These are phyloP conservation scores for Folsomia candida DNA, from an alignment of 2,888 invertebrate species.

Conservation along the genomic window DNA sequence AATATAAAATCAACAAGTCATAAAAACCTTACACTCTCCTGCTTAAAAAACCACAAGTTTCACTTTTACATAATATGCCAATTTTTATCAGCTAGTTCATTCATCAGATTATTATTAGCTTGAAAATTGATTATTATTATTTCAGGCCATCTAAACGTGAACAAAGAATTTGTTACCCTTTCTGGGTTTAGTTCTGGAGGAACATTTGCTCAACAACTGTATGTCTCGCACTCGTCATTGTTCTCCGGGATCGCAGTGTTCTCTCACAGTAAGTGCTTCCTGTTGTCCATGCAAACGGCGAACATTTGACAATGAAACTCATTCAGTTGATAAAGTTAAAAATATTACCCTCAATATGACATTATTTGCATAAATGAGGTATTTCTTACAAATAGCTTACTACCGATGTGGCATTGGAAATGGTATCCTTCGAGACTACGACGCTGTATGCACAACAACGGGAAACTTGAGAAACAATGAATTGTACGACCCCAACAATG, in stretches of 20 bases:
- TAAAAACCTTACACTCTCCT: no score
- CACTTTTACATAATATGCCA: neutral
- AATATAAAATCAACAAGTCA: no score
- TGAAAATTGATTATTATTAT: no score
- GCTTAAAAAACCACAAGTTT: no score
- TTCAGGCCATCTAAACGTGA: slow-evolving; percentile 18
- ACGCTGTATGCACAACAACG: slow-evolving; percentile 36
- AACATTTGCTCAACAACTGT: slow-evolving; percentile 48
- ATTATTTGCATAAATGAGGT: neutral
- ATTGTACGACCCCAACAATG: slow-evolving; percentile 4
- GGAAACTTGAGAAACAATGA: slow-evolving; percentile 1
- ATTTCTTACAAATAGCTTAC: slow-evolving; percentile 38
- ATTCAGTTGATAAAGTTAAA: no score
- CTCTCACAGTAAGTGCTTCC: slow-evolving; percentile 47
- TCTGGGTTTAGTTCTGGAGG: slow-evolving; percentile 49
- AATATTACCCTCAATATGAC: no score
- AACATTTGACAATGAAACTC: no score
- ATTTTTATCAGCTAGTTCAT: no score
- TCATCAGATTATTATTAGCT: no score
- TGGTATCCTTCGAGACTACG: slow-evolving; percentile 31
- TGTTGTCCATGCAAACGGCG: no score
- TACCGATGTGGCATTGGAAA: slow-evolving; percentile 45
- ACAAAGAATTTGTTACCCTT: slow-evolving; percentile 36
- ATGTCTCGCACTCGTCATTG: slow-evolving; percentile 45
- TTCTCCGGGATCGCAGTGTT: slow-evolving; percentile 49